These are phyloP conservation scores for Pseudococcus longispinus DNA, from an alignment of 2,888 invertebrate genomes.

Conservation along the genomic window DNA sequence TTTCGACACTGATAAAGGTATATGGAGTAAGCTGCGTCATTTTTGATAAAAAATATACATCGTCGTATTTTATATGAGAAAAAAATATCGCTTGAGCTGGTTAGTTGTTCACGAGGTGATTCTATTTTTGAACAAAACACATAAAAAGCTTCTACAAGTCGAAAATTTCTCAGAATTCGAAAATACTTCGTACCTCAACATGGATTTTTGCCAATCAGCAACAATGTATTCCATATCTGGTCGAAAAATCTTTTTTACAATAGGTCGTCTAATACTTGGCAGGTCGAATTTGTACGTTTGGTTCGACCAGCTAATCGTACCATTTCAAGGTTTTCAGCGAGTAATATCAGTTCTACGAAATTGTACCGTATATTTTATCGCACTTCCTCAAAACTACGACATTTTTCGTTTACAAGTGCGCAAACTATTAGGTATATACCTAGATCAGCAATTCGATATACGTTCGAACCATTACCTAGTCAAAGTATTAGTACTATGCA, in stretches of 20 bases:
- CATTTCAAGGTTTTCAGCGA: neutral
- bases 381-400: neutral
- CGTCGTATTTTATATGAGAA: neutral
- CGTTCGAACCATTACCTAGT: neutral
- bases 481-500: neutral
- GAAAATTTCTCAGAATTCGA: neutral
- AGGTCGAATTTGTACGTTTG: neutral
- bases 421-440: neutral
- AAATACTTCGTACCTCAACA: neutral
- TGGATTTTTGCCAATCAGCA: neutral
- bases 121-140: neutral
- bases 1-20: too few species aligned
- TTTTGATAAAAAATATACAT: neutral
- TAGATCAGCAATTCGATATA: neutral
- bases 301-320: neutral
- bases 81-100: neutral
- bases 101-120: neutral
- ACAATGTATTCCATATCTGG: neutral
- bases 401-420: neutral
- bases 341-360: neutral
- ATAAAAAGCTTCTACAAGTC: neutral
- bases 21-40: neutral
- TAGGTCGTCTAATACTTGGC: neutral
- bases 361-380: neutral
- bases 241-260: neutral